Conservation (phyloP, 1,140 invertebrate genomes). For the Tetranychus urticae region DNA sequence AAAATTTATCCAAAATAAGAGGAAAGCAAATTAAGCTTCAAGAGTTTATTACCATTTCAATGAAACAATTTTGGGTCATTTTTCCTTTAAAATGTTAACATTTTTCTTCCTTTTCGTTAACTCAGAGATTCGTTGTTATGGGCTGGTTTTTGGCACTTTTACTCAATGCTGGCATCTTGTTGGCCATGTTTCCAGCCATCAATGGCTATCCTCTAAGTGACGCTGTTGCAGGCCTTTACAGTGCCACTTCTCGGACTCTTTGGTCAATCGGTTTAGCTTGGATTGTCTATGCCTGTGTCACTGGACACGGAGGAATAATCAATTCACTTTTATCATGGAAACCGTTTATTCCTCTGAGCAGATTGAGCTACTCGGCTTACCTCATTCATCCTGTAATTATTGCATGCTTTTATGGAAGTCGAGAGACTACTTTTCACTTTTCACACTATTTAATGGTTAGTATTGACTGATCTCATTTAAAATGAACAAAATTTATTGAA, state of each 20-base stretch:
- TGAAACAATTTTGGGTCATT: too few relatives aligned
- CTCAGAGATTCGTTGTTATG: background rate
- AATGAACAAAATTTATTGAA: background rate
- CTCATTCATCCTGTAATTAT: constrained; percentile 21
- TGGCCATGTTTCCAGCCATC: constrained; percentile 14
- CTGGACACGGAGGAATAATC: constrained; percentile 28
- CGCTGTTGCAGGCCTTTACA: constrained; percentile 38
- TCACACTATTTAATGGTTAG: constrained; percentile 12
- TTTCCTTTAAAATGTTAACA: background rate
- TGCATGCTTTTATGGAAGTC: constrained; percentile 13
- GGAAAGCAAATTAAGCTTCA: too few relatives aligned
- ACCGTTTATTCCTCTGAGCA: constrained; percentile 19
- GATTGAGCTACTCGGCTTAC: constrained; percentile 23
- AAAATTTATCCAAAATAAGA: too few relatives aligned
- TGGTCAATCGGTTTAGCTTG: constrained; percentile 59
- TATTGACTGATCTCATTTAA: background rate
- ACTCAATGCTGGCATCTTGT: constrained; percentile 7
- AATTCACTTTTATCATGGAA: constrained; percentile 22
- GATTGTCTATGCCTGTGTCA: constrained; percentile 67
- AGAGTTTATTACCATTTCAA: too few relatives aligned
- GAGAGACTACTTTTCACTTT: constrained; percentile 12
- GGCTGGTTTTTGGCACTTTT: constrained; percentile 10
- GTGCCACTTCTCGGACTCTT: constrained; percentile 51
- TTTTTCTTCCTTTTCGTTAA: background rate
- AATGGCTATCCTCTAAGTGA: constrained; percentile 8